Evolutionary conservation across 2,113 vertebrate genomes (phyloP).

Genomic region (Dicrurus megarhynchus): DNA sequence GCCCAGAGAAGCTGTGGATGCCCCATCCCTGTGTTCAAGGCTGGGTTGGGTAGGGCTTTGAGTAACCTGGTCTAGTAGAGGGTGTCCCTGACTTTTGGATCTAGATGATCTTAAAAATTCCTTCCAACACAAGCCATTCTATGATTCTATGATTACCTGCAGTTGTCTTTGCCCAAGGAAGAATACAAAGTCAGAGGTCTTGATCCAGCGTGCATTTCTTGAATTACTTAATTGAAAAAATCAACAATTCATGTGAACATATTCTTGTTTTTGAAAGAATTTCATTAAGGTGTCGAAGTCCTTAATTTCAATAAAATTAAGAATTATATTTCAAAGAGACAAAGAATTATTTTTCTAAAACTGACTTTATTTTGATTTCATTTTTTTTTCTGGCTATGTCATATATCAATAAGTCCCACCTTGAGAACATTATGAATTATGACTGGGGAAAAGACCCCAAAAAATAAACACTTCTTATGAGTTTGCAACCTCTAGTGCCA

Average conservation of each 20-base stretch:
- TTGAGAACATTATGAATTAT: background rate
- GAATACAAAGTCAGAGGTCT: background rate
- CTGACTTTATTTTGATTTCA: background rate
- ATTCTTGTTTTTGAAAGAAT: background rate
- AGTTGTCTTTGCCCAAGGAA: background rate
- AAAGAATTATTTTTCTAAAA: background rate
- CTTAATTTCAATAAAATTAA: background rate
- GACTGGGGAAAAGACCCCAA: background rate
- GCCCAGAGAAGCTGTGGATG: background rate
- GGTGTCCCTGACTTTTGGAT: background rate
- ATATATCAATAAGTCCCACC: background rate
- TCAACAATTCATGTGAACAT: background rate
- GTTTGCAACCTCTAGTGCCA: background rate
- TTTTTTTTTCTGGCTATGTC: background rate
- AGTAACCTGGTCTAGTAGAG: background rate
- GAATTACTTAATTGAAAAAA: background rate
- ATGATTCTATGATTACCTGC: background rate
- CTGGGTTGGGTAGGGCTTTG: background rate
- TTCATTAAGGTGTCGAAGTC: background rate
- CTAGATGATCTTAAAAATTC: background rate
- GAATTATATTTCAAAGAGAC: background rate
- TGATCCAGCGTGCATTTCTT: background rate
- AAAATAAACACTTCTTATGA: background rate
- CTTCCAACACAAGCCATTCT: background rate
- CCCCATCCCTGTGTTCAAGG: background rate